Conservation (phyloP, 2,797 vertebrate genomes). For the Apogon talboti region DNA sequence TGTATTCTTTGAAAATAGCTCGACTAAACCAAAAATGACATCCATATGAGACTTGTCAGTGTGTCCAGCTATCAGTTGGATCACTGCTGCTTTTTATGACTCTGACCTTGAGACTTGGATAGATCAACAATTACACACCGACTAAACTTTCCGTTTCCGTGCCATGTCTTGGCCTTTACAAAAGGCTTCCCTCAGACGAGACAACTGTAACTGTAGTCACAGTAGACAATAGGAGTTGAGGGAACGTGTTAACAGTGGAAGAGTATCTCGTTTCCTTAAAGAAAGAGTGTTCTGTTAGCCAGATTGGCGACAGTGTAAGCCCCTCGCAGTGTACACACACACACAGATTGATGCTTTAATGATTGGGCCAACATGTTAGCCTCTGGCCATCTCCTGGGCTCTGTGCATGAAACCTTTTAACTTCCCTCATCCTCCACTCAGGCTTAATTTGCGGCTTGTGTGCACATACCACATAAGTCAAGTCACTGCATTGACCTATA, state of each 20-base stretch:
- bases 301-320: constrained; percentile 51
- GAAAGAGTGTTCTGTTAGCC: constrained; percentile 51
- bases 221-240: constrained; percentile 24
- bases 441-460: constrained; percentile 66
- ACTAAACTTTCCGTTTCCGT: not conserved
- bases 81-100: not conserved
- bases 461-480: constrained; percentile 72
- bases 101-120: not conserved
- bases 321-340: constrained; percentile 18
- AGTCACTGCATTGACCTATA: constrained; percentile 60
- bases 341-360: constrained; percentile 67
- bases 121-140: not conserved
- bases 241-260: constrained; percentile 9
- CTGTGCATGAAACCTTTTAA: constrained; percentile 65
- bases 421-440: constrained; percentile 43
- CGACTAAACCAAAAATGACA: not conserved
- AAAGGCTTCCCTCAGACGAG: constrained; percentile 1
- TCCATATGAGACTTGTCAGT: not conserved
- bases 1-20: not conserved
- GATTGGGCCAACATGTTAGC: constrained; percentile 81
- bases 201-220: constrained; percentile 26
- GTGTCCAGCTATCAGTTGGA: not conserved
- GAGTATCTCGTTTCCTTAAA: constrained; percentile 50
- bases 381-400: constrained; percentile 71
- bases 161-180: not conserved